phyloP scores from a whole-genome alignment of 2,888 invertebrate species.

The Thymelicus acteon region DNA sequence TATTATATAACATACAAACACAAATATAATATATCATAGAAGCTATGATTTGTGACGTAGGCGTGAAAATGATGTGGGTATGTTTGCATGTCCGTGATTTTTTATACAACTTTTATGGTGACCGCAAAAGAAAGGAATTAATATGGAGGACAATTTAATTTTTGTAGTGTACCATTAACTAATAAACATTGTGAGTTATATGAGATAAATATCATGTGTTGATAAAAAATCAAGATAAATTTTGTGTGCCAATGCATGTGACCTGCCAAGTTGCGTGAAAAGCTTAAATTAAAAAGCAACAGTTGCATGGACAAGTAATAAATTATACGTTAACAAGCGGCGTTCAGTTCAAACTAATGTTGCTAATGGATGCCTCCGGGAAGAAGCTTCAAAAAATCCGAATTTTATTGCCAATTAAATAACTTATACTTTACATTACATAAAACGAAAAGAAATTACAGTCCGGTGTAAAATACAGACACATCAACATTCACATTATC shows the following conservation, averaged over 20 bases:
- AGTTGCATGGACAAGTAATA: slow-evolving; percentile 46
- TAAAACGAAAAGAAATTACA: slow-evolving; percentile 44
- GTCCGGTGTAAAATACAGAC: slow-evolving; percentile 53
- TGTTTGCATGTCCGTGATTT: no score
- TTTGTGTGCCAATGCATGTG: neutral
- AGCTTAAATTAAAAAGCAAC: slow-evolving; percentile 52
- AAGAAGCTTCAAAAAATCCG: slow-evolving; percentile 15
- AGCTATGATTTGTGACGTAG: no score
- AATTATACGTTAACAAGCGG: slow-evolving; percentile 47
- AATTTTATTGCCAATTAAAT: slow-evolving; percentile 52
- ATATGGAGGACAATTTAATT: no score
- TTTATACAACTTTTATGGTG: no score
- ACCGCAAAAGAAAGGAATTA: no score
- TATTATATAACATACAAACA: no score
- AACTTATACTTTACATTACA: slow-evolving; percentile 30
- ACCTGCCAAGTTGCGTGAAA: slow-evolving; percentile 47
- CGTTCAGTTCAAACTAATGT: slow-evolving; percentile 39
- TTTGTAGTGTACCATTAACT: no score
- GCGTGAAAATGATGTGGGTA: no score
- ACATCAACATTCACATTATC: slow-evolving; percentile 63
- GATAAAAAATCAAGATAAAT: neutral
- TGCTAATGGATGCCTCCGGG: slow-evolving; percentile 30
- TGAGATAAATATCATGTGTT: no score
- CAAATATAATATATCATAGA: no score
- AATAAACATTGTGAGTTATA: no score